phyloP scores from a whole-genome alignment of 64 coral and sea anemone genomes.

The Montipora cactus region DNA sequence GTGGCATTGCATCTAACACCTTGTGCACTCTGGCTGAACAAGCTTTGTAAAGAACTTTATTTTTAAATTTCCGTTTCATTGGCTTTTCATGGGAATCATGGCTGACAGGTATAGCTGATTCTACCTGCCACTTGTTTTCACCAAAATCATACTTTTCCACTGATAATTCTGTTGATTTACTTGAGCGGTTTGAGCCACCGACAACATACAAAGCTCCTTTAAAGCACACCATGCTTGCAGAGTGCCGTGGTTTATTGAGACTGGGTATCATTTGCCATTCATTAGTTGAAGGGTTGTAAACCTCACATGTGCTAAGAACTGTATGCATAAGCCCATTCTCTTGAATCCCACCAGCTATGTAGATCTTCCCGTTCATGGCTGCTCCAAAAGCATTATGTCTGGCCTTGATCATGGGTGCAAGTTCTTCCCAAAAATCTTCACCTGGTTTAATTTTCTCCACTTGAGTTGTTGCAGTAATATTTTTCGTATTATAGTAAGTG shows the following conservation, averaged over 20 bases:
- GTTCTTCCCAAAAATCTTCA: neutral
- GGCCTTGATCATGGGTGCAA: neutral
- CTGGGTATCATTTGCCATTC: slow-evolving; percentile 36
- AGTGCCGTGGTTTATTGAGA: neutral
- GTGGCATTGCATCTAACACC: too few relatives aligned
- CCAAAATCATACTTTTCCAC: neutral
- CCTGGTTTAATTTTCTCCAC: neutral
- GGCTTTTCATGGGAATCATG: neutral
- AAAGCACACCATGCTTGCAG: slow-evolving; percentile 27
- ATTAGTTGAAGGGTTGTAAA: neutral
- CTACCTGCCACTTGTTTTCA: neutral
- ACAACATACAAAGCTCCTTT: slow-evolving; percentile 11
- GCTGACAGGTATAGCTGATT: neutral
- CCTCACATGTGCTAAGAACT: neutral
- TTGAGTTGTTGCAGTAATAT: neutral
- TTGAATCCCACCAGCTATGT: neutral
- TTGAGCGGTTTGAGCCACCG: neutral
- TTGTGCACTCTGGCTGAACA: neutral
- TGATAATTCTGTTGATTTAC: neutral
- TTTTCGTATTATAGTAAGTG: neutral
- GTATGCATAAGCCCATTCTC: accelerated
- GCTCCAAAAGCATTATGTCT: neutral
- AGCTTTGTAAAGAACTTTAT: neutral
- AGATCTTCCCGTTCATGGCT: slow-evolving; percentile 36
- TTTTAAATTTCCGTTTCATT: neutral